Evolutionary conservation across 2,113 vertebrate genomes (phyloP), one percentile per base, ranked within the genome.

Genomic region (Agelaius phoeniceus): DNA sequence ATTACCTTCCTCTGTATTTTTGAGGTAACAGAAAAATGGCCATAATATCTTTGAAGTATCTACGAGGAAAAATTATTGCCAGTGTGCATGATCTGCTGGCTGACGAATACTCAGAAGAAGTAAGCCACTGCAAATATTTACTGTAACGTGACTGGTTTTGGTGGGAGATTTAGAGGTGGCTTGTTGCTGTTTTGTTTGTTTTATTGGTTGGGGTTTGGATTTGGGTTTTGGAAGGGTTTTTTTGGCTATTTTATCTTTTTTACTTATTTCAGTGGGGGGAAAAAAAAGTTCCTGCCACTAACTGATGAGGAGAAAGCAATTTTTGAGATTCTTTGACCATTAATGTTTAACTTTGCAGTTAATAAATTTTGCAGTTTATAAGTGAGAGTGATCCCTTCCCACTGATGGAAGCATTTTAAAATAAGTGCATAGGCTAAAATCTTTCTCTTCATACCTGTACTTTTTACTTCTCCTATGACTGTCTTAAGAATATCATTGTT

Each of bases 391-490:
- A 62, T 20, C 7, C 30, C 30, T 20, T 55, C 11, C 31, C 15
- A 39, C 4, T 26, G 24, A 49, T 5, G 39, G 3, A 58, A 33
- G 2, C 17, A 61, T 31, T 43, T 57, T 27, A 12, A 37, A 65
- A 19, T 17, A 84, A 44, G 6, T 51, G 7, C 5, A n/a, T 46
- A 51, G 11, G 4, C 3, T 54, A 48, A 81, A 49, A 46, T 3
- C 0, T 46, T 54, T 13, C 3, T 44, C 23, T 73, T 28, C 4
- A 55, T 28, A 65, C 1, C 3, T 22, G 10, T 5, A 4, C 2
- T 9, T 4, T 72, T 84, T 65, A 20, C 8, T 8, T 55, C 9
- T 66, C 6, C 16, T 59, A 10, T 31, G 20, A 20, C 33, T 90
- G 3, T 44, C 0, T 59, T 87, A 46, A 55, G 35, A 41, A 35